Evolutionary conservation across 2,888 invertebrate species (phyloP), one percentile per base, ranked within the genome.

Genomic region (Exephanes ischioxanthus): DNA sequence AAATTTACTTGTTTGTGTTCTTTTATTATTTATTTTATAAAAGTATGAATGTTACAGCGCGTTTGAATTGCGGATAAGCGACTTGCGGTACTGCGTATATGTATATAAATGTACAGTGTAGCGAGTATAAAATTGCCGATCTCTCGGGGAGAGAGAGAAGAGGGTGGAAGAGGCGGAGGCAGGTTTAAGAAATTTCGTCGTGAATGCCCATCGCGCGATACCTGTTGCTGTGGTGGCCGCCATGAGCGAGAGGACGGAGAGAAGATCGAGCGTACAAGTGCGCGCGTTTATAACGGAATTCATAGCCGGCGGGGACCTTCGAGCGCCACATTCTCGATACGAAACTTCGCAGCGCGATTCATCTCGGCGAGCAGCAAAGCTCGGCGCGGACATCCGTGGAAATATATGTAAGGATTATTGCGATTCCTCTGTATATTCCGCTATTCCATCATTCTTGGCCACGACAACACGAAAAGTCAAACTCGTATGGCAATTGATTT

Each of bases 211-310:
- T 37, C 26, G 45, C 48, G 61, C 76, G 75, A 77, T 77, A 84
- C 80, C 84, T 84, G 85, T 86, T 86, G 80, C 67, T 2, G 63
- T 26, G 33, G 45, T 22, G 58, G 76, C 51, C 72, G 51, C 78
- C 37, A 48, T 16, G 68, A 86, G 85, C 86, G 84, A 79, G 75
- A 86, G 87, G 90, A 63, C 66, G 67, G 63, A 86, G 84, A 86
- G 82, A 79, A 86, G 87, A 89, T 86, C 89, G 84, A 86, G 86
- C 91, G 90, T 91, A 91, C 91, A 91, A 92, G 92, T 92, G 91
- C 92, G 91, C 92, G 85, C 85, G 82, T 79, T 90, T 87, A 90
- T 93, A 93, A 93, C 93, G 93, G 93, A 93, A 91, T 92, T 91
- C 90, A 89, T 92, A 89, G 93, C 93, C 92, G 89, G 87, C 82